Base-by-base conservation (phyloP, 2,113 vertebrate genomes). In the Panurus biarmicus region DNA sequence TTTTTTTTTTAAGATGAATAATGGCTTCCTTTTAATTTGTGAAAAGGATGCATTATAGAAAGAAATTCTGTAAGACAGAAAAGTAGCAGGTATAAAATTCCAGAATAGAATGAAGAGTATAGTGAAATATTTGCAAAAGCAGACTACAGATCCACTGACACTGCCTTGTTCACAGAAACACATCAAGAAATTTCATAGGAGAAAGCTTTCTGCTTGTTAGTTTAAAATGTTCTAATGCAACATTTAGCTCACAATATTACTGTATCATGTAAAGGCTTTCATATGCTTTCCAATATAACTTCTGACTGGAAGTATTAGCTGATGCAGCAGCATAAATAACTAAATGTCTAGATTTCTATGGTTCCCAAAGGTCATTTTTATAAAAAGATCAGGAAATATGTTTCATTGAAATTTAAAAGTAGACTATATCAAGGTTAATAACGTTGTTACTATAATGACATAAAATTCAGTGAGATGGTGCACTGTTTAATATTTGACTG, bases 361-460 rank as follows among this genome's bases (percentile, higher is more conserved):
- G 75, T 85, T 94, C 69, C 87, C 93, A 96, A 96, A 96, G 95
- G 95, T 95, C 66, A 75, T 91, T 94, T 95, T 94, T 82, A 91
- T 81, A 58, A 95, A 94, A 96, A 95, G 65, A 94, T 94, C 60
- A 91, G 77, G 84, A 95, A 96, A 93, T 90, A 89, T 44, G 36
- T 94, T 91, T 89, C 87, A 88, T 31, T 87, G 82, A 89, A 95
- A 96, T 93, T 96, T 96, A 94, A 95, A 97, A 89, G 51, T 79
- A 94, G 95, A 84, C 66, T 40, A 40, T 87, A 90, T 94, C 47
- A 89, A 78, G 31, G 87, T 85, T 90, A 95, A 94, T 96, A 93
- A 65, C 22, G 15, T 42, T 86, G 79, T 81, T 92, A 94, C 51
- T 77, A 33, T 94, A 96, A 96, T 91, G 87, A 83, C 36, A 82